Base-by-base conservation (phyloP, 1,140 invertebrate genomes). In the Temnothorax longispinosus region DNA sequence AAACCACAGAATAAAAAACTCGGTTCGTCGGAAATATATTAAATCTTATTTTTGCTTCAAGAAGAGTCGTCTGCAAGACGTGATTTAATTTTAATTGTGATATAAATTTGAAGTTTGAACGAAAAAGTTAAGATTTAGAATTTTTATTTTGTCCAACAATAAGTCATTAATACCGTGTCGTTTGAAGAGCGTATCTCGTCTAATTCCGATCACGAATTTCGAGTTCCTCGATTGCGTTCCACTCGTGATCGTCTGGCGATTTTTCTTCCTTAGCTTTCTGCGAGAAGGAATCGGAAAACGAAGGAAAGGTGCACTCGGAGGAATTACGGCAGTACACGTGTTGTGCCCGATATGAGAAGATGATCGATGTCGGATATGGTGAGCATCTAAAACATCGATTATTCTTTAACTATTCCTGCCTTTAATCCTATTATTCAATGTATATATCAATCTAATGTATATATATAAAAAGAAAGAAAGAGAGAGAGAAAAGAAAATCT, bases 321-420 rank as follows among this genome's bases (percentile, higher is more conserved):
- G 92, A 92, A 64, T 15, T 52, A 8, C 72, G 69, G 85, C 88
- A 85, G 82, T 91, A 90, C 65, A 80, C 90, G 7, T 95, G 94
- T 77, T 95, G 94, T n/a, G 93, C 93, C 7, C 93, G 93, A 69
- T 93, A 94, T 7, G 92, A 93, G 85, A 94, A 92, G 88, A 92
- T 93, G 65, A 91, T 94, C 44, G 92, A 93, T 52, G 90, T 94
- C 47, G 94, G 94, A 87, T 91, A 94, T 74, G 94, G 94, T 92
- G 87, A 94, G 93, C 88, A 3, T 47, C 4, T 65, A 21, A 62
- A 62, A 52, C 13, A 8, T 44, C 13, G 6, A 81, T 71, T 56
- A 47, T 15, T 72, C 10, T 0, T 47, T 32, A n/a, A 76, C 6
- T n/a, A 64, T 44, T 18, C 27, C 4, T 41, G 18, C 18, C 8